phyloP scores from a whole-genome alignment of 2,797 vertebrate genomes.

The Limnodromus scolopaceus region DNA sequence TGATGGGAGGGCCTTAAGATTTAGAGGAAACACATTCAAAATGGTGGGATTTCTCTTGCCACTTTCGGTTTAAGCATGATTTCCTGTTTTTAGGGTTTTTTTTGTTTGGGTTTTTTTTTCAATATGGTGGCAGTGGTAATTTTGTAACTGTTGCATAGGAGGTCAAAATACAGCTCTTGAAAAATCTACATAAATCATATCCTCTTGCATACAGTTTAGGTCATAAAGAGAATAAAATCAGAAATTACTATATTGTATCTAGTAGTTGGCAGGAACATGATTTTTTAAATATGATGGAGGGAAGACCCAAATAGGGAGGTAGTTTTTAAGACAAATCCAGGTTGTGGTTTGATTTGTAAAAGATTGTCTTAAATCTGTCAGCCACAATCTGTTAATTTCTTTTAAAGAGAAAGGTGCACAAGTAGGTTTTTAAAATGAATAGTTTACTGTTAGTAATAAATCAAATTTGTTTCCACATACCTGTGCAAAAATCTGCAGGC shows the following conservation, averaged over 20 bases:
- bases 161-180: background rate
- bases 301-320: background rate
- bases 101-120: background rate
- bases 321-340: background rate
- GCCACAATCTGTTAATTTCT: background rate
- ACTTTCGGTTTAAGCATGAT: background rate
- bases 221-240: background rate
- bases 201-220: background rate
- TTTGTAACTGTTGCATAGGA: background rate
- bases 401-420: background rate
- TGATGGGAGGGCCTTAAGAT: background rate
- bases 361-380: background rate
- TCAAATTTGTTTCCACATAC: background rate
- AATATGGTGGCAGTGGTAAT: background rate
- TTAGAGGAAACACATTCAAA: background rate
- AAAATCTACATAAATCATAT: background rate
- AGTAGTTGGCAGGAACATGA: background rate
- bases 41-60: background rate
- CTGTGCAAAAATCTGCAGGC: background rate
- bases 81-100: background rate
- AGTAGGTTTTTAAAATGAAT: background rate
- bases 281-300: background rate
- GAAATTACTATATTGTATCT: background rate
- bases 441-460: background rate
- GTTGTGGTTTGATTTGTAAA: background rate